Evolutionary conservation across 2,113 vertebrate genomes (phyloP).

Genomic region (Scortum barcoo): DNA sequence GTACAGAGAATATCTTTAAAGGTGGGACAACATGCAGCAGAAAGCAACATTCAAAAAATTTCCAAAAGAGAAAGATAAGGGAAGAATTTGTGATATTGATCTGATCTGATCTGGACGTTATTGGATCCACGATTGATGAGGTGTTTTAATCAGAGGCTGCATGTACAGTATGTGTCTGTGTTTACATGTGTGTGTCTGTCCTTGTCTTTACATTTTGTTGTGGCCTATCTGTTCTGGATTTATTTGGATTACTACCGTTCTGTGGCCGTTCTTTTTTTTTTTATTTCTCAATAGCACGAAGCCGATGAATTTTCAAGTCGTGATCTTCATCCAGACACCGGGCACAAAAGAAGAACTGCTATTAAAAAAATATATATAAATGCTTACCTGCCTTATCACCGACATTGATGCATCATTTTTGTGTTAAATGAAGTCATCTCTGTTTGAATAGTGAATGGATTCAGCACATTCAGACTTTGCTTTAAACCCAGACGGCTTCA

Average conservation of each 20-base stretch:
- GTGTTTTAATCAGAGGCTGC: constrained; percentile 35
- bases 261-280: neutral
- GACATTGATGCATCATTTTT: constrained; percentile 11
- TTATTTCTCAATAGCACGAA: constrained; percentile 16
- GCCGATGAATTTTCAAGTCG: neutral
- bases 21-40: neutral
- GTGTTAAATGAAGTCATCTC: neutral
- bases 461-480: constrained; percentile 21
- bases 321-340: constrained; percentile 27
- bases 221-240: constrained; percentile 31
- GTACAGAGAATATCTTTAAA: constrained; percentile 53
- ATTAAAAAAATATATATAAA: neutral
- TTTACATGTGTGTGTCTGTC: constrained; percentile 37
- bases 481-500: constrained; percentile 15
- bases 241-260: constrained; percentile 29
- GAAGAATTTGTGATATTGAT: neutral
- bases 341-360: constrained; percentile 9
- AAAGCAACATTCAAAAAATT: neutral
- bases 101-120: neutral
- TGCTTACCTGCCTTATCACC: constrained; percentile 41
- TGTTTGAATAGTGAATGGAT: neutral
- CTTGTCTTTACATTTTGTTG: constrained; percentile 50
- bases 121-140: too few species aligned
- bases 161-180: constrained; percentile 42
- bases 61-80: neutral